Conservation (phyloP, 1,140 invertebrate species). For the Cydia amplana region DNA sequence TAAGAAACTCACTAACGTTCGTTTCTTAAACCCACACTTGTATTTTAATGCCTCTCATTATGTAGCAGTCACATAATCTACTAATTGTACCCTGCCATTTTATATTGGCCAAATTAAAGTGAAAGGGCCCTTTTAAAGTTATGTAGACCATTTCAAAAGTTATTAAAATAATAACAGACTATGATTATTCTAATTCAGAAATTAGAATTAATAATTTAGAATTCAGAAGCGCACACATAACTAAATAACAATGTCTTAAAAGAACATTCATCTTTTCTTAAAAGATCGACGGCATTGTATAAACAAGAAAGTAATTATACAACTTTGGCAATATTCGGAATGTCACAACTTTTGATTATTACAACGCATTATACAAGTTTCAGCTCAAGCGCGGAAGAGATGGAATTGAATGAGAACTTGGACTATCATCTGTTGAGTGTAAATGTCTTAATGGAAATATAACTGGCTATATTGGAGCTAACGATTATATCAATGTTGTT, state of each 20-base stretch:
- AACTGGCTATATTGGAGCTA: slow-evolving; percentile 3
- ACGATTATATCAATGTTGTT: slow-evolving; percentile 1
- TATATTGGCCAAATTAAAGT: no score
- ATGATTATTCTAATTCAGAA: background rate
- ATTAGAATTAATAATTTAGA: no score
- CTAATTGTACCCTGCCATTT: no score
- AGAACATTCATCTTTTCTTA: no score
- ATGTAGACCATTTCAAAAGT: background rate
- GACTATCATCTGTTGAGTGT: slow-evolving; percentile 2
- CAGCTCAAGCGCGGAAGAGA: background rate
- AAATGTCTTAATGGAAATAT: background rate
- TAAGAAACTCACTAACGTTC: no score
- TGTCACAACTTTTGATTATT: slow-evolving; percentile 23
- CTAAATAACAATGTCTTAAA: background rate
- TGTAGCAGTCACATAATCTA: no score
- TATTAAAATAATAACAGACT: background rate
- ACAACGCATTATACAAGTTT: slow-evolving; percentile 10
- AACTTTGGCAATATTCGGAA: slow-evolving; percentile 24
- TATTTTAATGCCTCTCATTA: no score
- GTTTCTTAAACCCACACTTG: no score
- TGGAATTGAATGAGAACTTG: slow-evolving; percentile 10
- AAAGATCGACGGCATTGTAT: slow-evolving; percentile 20
- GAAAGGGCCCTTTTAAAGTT: no score
- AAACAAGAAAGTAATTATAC: slow-evolving; percentile 32
- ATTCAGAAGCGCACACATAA: background rate